Percentiles rank a stretch among this genome's conserved stretches.
Conservation (phyloP, 2,888 invertebrate species). For the Tinea semifulvella region DNA sequence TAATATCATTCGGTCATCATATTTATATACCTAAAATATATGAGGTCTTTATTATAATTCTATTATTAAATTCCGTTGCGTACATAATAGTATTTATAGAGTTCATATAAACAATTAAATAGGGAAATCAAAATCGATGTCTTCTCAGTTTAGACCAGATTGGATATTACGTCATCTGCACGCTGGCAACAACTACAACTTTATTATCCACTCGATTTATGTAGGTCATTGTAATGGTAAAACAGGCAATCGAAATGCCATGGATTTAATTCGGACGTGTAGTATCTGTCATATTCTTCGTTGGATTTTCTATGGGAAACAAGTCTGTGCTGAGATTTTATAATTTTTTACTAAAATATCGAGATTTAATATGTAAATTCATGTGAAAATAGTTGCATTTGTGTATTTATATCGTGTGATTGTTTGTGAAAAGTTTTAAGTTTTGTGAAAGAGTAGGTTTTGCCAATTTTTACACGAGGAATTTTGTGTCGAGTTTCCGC, state of each 20-base stretch:
- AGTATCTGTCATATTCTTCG: neutral
- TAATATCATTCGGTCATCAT: too few relatives aligned
- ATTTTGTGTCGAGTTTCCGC: neutral
- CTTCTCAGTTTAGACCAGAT: slow-evolving; percentile 1
- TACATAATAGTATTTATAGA: too few relatives aligned
- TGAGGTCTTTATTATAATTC: too few relatives aligned
- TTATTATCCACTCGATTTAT: slow-evolving; percentile 29
- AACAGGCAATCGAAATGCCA: slow-evolving; percentile 9
- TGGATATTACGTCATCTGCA: slow-evolving; percentile 42
- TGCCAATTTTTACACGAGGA: neutral
- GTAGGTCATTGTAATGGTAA: slow-evolving; percentile 20
- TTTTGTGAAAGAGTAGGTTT: neutral
- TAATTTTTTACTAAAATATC: neutral
- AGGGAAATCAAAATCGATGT: slow-evolving; percentile 1
- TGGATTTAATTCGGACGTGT: slow-evolving; percentile 24
- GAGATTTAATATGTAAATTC: neutral
- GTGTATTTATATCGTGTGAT: slow-evolving; percentile 10
- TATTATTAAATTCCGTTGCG: too few relatives aligned
- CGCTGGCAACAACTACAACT: slow-evolving; percentile 40
- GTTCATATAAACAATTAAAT: too few relatives aligned
- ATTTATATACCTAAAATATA: too few relatives aligned
- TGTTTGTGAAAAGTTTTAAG: neutral
- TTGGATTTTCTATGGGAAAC: neutral
- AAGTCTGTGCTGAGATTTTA: slow-evolving; percentile 1
- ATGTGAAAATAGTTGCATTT: neutral